These are phyloP conservation scores for Cyclina sinensis DNA, from an alignment of 1,140 invertebrate genomes.

Conservation along the genomic window DNA sequence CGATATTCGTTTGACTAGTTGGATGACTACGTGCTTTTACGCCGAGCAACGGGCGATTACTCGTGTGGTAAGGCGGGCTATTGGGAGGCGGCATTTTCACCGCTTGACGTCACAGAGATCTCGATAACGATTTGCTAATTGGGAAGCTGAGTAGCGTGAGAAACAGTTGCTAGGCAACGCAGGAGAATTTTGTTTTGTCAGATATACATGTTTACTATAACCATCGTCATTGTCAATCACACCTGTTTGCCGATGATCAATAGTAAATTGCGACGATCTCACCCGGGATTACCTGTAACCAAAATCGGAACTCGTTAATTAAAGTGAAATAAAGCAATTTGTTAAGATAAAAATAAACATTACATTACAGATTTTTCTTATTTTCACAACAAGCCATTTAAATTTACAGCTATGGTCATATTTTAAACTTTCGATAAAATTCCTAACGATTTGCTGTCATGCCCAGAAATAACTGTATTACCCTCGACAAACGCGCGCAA, in stretches of 20 bases:
- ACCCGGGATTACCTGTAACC: not conserved
- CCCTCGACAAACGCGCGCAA: no score
- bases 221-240: slow-evolving; percentile 16
- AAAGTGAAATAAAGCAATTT: not conserved
- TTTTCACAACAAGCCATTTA: no score
- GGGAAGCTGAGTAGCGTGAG: slow-evolving; percentile 47
- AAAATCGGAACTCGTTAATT: not conserved
- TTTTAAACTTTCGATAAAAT: no score
- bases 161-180: slow-evolving; percentile 54
- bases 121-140: slow-evolving; percentile 54
- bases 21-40: slow-evolving; percentile 52
- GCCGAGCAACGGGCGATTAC: slow-evolving; percentile 44
- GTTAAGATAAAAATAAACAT: no score
- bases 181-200: not conserved
- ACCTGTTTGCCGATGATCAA: not conserved
- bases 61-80: slow-evolving; percentile 51
- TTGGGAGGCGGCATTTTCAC: slow-evolving; percentile 46
- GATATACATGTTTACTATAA: slow-evolving; percentile 1
- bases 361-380: no score
- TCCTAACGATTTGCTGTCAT: no score
- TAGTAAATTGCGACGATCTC: not conserved
- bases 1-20: slow-evolving; percentile 19
- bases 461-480: no score
- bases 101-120: slow-evolving; percentile 33
- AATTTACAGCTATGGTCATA: no score